Percentiles rank a stretch among this genome's conserved stretches.
phyloP scores from a whole-genome alignment of 2,797 vertebrate species.

The Danio jaintianensis region DNA sequence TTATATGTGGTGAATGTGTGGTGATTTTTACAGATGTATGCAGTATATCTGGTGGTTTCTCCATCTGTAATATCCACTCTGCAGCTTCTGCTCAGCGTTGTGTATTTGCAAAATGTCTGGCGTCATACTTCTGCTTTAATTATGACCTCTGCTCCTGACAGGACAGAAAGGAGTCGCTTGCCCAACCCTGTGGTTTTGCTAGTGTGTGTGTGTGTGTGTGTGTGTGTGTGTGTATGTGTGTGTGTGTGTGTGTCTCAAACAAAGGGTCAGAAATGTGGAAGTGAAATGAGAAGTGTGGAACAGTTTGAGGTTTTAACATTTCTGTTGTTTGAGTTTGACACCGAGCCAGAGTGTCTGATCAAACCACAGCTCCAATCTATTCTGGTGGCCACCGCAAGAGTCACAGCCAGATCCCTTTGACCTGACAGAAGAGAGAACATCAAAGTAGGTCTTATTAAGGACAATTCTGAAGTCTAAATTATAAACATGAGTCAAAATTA shows the following conservation, averaged over 20 bases:
- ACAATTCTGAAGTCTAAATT: too few species aligned
- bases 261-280: conserved; percentile 54
- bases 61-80: conserved; percentile 12
- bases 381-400: neutral
- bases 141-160: conserved; percentile 43
- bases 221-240: too few species aligned
- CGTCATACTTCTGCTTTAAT: conserved; percentile 51
- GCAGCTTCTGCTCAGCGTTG: conserved; percentile 36
- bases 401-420: too few species aligned
- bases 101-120: conserved; percentile 58
- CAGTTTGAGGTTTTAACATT: conserved; percentile 60
- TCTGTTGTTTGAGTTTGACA: conserved; percentile 40
- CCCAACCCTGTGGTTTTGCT: conserved; percentile 56
- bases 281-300: conserved; percentile 63
- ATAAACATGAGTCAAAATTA: too few species aligned
- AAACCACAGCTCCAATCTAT: conserved; percentile 35
- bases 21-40: neutral
- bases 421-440: too few species aligned
- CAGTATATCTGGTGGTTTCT: neutral
- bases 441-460: too few species aligned
- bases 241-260: conserved; percentile 32
- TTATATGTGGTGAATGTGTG: too few species aligned
- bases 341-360: neutral
- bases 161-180: conserved; percentile 43
- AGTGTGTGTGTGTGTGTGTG: too few species aligned